phyloP scores from a whole-genome alignment of 1,140 invertebrate species.

The Plutomurus gul region DNA sequence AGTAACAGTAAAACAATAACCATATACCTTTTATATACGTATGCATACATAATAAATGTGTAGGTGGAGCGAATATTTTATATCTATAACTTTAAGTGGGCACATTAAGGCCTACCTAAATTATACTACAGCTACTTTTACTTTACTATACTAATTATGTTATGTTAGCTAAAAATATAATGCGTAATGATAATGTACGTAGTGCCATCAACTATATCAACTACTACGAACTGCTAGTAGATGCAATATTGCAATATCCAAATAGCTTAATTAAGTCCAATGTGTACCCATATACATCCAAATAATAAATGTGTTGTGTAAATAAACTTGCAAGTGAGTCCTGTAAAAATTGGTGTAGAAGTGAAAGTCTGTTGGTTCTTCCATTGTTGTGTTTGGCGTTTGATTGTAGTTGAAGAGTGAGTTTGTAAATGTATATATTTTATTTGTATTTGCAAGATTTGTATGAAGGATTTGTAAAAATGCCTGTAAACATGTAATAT shows the following conservation, averaged over 20 bases:
- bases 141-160: no score
- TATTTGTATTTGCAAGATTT: not conserved
- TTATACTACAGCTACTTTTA: no score
- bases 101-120: no score
- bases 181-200: no score
- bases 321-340: conserved; percentile 20
- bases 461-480: not conserved
- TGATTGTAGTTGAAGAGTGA: no score
- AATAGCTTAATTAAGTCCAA: conserved; percentile 2
- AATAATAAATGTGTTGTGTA: conserved; percentile 5
- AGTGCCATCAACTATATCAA: conserved; percentile 20
- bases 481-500: not conserved
- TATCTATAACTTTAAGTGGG: no score
- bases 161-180: not conserved
- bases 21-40: not conserved
- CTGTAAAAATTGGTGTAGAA: conserved; percentile 9
- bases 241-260: conserved; percentile 10
- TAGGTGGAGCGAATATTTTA: no score
- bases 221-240: conserved; percentile 19
- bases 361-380: conserved; percentile 28
- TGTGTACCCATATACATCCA: conserved; percentile 9
- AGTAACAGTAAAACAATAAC: not conserved
- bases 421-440: not conserved
- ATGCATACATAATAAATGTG: not conserved
- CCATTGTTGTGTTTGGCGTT: conserved; percentile 10